Base-by-base conservation (phyloP, 1,140 invertebrate genomes). In the Tetramorium alpestre region DNA sequence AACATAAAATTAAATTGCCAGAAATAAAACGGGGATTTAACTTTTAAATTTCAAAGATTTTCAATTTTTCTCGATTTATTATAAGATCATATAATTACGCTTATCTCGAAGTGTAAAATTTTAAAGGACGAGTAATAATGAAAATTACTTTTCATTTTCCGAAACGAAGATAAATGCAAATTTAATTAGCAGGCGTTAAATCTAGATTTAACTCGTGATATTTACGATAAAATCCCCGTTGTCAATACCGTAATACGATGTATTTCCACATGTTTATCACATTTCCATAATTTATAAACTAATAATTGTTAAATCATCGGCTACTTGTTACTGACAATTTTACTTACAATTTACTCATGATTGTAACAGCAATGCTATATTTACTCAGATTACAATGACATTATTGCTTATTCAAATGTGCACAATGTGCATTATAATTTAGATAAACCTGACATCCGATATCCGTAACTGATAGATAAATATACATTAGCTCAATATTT, bases 281-380 rank as follows among this genome's bases (percentile, higher is more conserved):
- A 84, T 84, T 84, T 84, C 80, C 69, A 75, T 84, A 73, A 84
- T 84, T 84, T 75, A 73, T 84, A 75, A 60, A 75, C 69, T 84
- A 56, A 62, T 75, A 84, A 84, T 73, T 62, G 80, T 41, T 73
- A 73, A 82, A 84, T 73, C 69, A 73, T 28, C 25, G n/a, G 41
- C 41, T 84, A 49, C 69, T 73, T 60, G 80, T 73, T 73, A 62
- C 25, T 41, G 80, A 69, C 64, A 81, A 75, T 84, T 84, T 84
- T 84, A 84, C 64, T 67, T 18, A 84, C 80, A 75, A 84, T 84
- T 84, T 49, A 62, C 54, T 60, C 18, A 13, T 16, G 54, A 44
- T 22, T 8, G n/a, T 25, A 49, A 47, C 11, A 49, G 69, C 44
- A 58, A 73, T 58, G 56, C 13, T 75, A 54, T 73, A 84, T 84